phyloP scores from a whole-genome alignment of 2,888 invertebrate species.

The Axea sp. region DNA sequence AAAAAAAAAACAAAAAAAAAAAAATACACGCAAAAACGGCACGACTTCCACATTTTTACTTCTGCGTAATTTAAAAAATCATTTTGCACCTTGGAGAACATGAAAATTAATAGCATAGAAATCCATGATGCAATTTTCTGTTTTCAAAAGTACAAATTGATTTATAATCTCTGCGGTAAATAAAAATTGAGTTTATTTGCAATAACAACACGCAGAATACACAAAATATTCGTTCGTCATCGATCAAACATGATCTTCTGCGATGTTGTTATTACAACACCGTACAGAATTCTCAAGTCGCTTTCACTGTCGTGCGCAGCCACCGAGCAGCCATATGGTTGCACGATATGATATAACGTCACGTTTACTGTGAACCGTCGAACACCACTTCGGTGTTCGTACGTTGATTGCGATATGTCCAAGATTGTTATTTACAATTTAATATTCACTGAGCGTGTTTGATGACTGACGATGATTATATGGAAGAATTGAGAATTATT shows the following conservation, averaged over 20 bases:
- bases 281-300: slow-evolving; percentile 66
- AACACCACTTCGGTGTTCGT: slow-evolving; percentile 22
- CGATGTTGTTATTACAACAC: slow-evolving; percentile 68
- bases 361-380: slow-evolving; percentile 24
- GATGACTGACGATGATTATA: slow-evolving; percentile 28
- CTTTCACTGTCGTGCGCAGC: slow-evolving; percentile 71
- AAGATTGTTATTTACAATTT: slow-evolving; percentile 6
- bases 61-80: too few relatives aligned
- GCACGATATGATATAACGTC: slow-evolving; percentile 71
- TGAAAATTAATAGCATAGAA: not conserved
- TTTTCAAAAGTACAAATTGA: not conserved
- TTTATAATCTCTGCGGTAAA: not conserved
- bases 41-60: too few relatives aligned
- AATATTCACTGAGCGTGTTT: slow-evolving; percentile 30
- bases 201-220: not conserved
- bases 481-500: slow-evolving; percentile 14
- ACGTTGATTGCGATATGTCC: slow-evolving; percentile 23
- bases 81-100: too few relatives aligned
- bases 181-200: slow-evolving; percentile 13
- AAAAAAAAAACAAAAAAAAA: too few relatives aligned
- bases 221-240: slow-evolving; percentile 34
- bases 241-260: slow-evolving; percentile 17
- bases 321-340: slow-evolving; percentile 70
- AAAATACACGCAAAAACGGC: too few relatives aligned
- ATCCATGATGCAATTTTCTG: not conserved